Evolutionary conservation across 2,113 vertebrate species (phyloP), one percentile per base, ranked within the genome.

Genomic region (Formicarius rufipectus): DNA sequence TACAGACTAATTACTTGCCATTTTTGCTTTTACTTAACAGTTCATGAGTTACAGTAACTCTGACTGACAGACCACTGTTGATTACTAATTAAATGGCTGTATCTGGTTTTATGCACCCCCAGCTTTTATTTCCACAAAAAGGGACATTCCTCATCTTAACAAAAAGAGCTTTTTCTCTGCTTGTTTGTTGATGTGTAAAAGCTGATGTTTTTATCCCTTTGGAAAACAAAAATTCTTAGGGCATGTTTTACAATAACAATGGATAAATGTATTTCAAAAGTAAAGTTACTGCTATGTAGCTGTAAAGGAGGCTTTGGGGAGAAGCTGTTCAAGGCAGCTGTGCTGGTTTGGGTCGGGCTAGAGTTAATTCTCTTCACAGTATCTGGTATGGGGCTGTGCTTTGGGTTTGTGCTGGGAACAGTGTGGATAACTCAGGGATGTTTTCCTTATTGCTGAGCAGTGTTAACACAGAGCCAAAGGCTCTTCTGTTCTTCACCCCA

Each of bases 1-100:
- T 89, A 63, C 85, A 84, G 71, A 93, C 95, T 97, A 97, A 98
- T 98, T 97, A 97, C 91, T 96, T 96, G 75, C 93, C 90, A 85
- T 95, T 96, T 94, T 93, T 91, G 52, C 95, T 97, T 96, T 97
- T 95, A 90, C 92, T 97, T 96, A 90, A 60, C 84, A 89, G 84
- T 96, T 96, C 90, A 94, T 85, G 86, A 96, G 89, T 97, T 91
- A 76, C 31, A 53, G 72, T 90, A 44, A 59, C 92, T 74, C 71
- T 93, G 94, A 94, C 87, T 95, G 95, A 88, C 90, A 91, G 97
- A 94, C 96, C 89, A 83, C 85, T 96, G 91, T 84, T 95, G 96
- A 95, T 95, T 87, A 75, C 78, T 96, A 95, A 96, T 97, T 97
- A 96, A 98, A 95, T 62, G 90, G 79, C 60, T 75, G 89, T 79